Evolutionary conservation across 2,113 vertebrate species (phyloP).

Genomic region (Cottus gobio): DNA sequence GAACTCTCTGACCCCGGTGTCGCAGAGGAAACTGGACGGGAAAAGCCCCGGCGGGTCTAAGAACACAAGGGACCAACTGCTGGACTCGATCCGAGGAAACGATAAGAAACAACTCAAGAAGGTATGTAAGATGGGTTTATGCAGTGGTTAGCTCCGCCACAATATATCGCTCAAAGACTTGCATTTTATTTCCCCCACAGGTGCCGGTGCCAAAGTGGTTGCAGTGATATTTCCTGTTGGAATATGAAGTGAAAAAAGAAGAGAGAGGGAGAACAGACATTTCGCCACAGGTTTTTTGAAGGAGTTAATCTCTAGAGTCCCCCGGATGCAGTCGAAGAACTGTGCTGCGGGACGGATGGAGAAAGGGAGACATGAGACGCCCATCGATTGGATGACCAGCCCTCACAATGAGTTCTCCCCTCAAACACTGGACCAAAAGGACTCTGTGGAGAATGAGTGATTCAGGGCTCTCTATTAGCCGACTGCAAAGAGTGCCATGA

Average conservation of each 20-base stretch:
- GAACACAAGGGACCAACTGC: slow-evolving; percentile 95
- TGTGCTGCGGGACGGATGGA: slow-evolving; percentile 38
- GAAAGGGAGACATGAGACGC: slow-evolving; percentile 37
- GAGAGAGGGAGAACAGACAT: slow-evolving; percentile 55
- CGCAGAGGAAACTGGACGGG: slow-evolving; percentile 90
- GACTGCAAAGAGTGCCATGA: slow-evolving; percentile 34
- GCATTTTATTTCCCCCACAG: slow-evolving; percentile 75
- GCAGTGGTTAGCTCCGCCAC: neutral
- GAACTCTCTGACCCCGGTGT: slow-evolving; percentile 90
- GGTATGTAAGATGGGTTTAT: slow-evolving; percentile 73
- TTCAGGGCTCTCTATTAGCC: slow-evolving; percentile 24
- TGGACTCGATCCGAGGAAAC: slow-evolving; percentile 93
- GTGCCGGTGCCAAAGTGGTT: slow-evolving; percentile 92
- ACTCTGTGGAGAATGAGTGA: slow-evolving; percentile 66
- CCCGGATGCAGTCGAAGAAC: slow-evolving; percentile 46
- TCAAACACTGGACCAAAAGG: slow-evolving; percentile 78
- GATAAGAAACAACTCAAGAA: slow-evolving; percentile 93
- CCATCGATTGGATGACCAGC: slow-evolving; percentile 43
- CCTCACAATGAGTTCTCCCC: slow-evolving; percentile 70
- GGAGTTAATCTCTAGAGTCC: slow-evolving; percentile 49
- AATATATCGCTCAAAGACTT: slow-evolving; percentile 10
- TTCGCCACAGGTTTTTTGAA: slow-evolving; percentile 16
- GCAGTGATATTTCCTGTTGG: slow-evolving; percentile 80
- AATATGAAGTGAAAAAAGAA: slow-evolving; percentile 34
- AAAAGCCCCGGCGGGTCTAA: slow-evolving; percentile 83